Evolutionary conservation across 92 coral and sea anemone species (phyloP), one percentile per base, ranked within the genome.

Genomic region (Hydrozoanthus gracilis): DNA sequence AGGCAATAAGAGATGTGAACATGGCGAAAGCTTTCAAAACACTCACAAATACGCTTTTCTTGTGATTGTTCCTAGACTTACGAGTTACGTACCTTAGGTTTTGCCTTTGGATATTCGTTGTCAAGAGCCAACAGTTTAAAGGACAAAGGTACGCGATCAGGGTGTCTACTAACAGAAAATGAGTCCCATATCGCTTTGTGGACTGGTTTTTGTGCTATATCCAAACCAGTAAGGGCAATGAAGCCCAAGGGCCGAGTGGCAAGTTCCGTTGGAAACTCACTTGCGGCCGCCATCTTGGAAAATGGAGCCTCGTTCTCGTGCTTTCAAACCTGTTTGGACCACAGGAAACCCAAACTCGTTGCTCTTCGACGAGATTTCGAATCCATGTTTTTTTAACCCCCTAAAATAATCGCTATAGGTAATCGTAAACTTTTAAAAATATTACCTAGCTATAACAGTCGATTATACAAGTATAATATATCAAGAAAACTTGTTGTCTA

Each of bases 101-200:
- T 96, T 18, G 95, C 98, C 84, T 95, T 95, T 2, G 99, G 95
- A 84, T 89, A 93, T 66, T 95, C 98, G 52, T 96, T 91, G 58
- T 96, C 98, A 71, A 88, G 82, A 15, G 97, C 90, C 27, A 95
- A 79, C 50, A 96, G 92, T 87, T 88, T 93, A 78, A 93, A 96
- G 6, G 98, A 91, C 56, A 96, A 83, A 12, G 96, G 96, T n/a
- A 95, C 96, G 62, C 99, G 91, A 44, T 96, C 99, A 5, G 95
- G 92, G 71, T 92, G 95, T 86, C 98, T 95, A 87, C 89, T 95
- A 35, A 92, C 92, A 79, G 98, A 94, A 83, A 93, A 96, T 5
- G 99, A 96, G 88, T 96, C 98, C 99, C 99, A 96, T 80, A 96
- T 96, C 46, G 95, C 94, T 67, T 87, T 96, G 68, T 96, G 99